These are phyloP conservation scores for Piscicola geometra DNA, from an alignment of 2,888 invertebrate species.

Conservation along the genomic window DNA sequence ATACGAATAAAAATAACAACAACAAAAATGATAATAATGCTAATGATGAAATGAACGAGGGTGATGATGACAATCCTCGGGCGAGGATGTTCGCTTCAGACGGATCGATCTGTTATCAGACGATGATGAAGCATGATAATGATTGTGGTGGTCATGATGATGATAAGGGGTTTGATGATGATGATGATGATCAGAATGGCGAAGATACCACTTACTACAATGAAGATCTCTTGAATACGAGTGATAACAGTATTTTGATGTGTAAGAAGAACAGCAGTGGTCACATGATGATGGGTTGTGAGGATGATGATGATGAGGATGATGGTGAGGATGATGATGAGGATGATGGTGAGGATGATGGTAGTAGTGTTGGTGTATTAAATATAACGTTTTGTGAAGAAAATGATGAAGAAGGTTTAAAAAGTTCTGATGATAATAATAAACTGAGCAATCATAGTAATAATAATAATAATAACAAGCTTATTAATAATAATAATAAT, in stretches of 20 bases:
- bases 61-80: not conserved
- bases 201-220: not conserved
- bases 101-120: not conserved
- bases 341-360: too few species aligned
- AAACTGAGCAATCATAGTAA: not conserved
- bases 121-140: not conserved
- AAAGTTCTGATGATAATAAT: too few species aligned
- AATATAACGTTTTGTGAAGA: too few species aligned
- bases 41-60: not conserved
- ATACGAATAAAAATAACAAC: too few species aligned
- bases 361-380: not conserved
- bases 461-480: not conserved
- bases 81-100: not conserved
- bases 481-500: not conserved
- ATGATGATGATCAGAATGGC: not conserved
- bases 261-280: too few species aligned
- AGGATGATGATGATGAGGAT: conserved; percentile 3
- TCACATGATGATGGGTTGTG: too few species aligned
- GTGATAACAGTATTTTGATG: conserved; percentile 15
- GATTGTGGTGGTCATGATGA: not conserved
- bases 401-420: too few species aligned
- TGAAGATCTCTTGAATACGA: not conserved
- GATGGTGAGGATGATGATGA: not conserved
- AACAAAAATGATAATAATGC: not conserved
- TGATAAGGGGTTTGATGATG: too few species aligned